Base-by-base conservation (phyloP, 1,140 invertebrate genomes). In the Metopolophium dirhodum region DNA sequence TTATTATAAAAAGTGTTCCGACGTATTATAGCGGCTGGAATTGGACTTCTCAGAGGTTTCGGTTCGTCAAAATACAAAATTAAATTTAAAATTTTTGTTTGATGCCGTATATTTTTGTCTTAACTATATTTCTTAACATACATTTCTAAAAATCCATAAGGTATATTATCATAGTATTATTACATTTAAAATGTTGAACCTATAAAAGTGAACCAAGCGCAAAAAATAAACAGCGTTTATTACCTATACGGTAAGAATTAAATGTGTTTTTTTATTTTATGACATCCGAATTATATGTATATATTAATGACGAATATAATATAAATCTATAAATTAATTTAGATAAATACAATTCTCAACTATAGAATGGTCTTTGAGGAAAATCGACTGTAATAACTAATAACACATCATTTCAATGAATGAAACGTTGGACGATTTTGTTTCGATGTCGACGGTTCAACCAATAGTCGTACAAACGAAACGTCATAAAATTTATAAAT, bases 401-500 rank as follows among this genome's bases (percentile, higher is more conserved):
- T 9, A 57, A 68, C 61, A 18, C 3, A 68, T 68, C 7, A 89
- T 30, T 49, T 91, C 7, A 91, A 82, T 91, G n/a, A 8, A 82
- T 47, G 54, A 91, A 91, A 20, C 14, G 90, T 82, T 91, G 90
- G 30, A 82, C 20, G n/a, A 91, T 82, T 82, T 91, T 91, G 61
- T 91, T 91, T 77, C 30, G 26, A 35, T 35, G 8, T 47, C 61
- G 90, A 47, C 68, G 90, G 20, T 82, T 82, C 45, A 77, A 14
- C 90, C 90, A 91, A 49, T 91, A 91, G 2, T 91, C 61, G 20
- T 91, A 82, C 45, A 91, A n/a, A 91, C 90, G 90, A 23, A 91
- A 91, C 30, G 90, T 91, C 18, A 91, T n/a, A 30, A 91, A 91
- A 82, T 91, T 68, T 30, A 91, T 49, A 22, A 95, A 57, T 91